Evolutionary conservation across 2,888 invertebrate genomes (phyloP).

Genomic region (Meiosimyza decipiens): DNA sequence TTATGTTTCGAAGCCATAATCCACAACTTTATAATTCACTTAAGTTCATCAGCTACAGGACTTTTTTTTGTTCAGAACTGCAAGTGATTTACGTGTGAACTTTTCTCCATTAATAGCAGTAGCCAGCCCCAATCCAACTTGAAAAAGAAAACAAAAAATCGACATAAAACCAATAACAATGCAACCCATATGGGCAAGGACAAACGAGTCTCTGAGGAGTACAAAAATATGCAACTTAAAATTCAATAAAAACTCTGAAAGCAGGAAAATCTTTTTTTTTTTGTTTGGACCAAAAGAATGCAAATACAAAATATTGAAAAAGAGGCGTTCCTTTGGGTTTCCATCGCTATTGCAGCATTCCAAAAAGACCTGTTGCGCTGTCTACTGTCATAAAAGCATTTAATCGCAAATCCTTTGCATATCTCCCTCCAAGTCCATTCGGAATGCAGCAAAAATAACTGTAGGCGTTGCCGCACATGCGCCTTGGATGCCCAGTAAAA

Average conservation of each 20-base stretch:
- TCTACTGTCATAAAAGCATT: conserved; percentile 19
- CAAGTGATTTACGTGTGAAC: too few species aligned
- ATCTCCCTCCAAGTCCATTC: conserved; percentile 38
- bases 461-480: conserved; percentile 65
- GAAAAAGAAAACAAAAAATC: too few species aligned
- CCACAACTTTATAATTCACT: too few species aligned
- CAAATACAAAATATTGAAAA: conserved; percentile 7
- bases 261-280: background rate
- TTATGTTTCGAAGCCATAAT: too few species aligned
- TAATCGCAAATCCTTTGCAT: conserved; percentile 38
- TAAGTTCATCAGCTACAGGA: too few species aligned
- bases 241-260: conserved; percentile 25
- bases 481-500: conserved; percentile 42
- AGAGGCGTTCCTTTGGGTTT: conserved; percentile 33
- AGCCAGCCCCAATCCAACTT: too few species aligned
- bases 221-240: conserved; percentile 34
- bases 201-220: conserved; percentile 21
- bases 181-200: conserved; percentile 25
- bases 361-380: conserved; percentile 40
- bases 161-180: conserved; percentile 45
- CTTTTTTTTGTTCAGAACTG: too few species aligned
- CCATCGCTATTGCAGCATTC: conserved; percentile 28
- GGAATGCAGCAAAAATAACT: conserved; percentile 46
- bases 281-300: conserved; percentile 21
- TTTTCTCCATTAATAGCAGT: too few species aligned